Conservation (phyloP, 2,797 vertebrate species). For the Nothura maculosa region DNA sequence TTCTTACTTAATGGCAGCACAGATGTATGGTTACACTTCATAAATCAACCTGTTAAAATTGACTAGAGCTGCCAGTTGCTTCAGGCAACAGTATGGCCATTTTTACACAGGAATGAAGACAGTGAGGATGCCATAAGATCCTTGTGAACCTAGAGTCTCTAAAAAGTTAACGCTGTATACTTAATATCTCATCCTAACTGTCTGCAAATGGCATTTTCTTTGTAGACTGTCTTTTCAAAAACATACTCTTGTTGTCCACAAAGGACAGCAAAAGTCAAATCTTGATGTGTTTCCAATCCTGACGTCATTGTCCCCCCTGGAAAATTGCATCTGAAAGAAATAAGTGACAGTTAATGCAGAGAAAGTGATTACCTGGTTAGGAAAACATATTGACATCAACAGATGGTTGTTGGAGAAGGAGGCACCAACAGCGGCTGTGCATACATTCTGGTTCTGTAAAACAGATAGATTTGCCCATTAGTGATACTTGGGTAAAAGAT, state of each 20-base stretch:
- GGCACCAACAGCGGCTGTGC: not conserved
- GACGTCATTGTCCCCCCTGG: not conserved
- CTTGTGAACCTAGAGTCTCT: not conserved
- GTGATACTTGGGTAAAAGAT: not conserved
- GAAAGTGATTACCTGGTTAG: constrained; percentile 35
- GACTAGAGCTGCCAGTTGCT: not conserved
- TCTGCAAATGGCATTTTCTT: not conserved
- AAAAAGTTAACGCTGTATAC: not conserved
- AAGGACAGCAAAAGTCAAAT: not conserved
- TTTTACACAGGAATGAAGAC: not conserved
- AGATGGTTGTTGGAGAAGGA: constrained; percentile 32
- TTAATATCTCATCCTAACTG: not conserved
- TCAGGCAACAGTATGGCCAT: not conserved
- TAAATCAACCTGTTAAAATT: constrained; percentile 7
- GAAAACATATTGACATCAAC: constrained; percentile 29
- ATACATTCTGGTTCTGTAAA: constrained; percentile 12
- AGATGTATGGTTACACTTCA: not conserved
- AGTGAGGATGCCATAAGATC: not conserved
- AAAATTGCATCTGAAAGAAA: not conserved
- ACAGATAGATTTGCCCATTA: not conserved
- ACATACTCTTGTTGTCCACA: not conserved
- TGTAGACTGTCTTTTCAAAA: not conserved
- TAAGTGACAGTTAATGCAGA: not conserved
- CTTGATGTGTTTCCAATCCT: not conserved
- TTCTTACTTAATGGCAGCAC: not conserved